These are phyloP conservation scores for Acridotheres tristis DNA, from an alignment of 2,797 vertebrate species.

Conservation along the genomic window DNA sequence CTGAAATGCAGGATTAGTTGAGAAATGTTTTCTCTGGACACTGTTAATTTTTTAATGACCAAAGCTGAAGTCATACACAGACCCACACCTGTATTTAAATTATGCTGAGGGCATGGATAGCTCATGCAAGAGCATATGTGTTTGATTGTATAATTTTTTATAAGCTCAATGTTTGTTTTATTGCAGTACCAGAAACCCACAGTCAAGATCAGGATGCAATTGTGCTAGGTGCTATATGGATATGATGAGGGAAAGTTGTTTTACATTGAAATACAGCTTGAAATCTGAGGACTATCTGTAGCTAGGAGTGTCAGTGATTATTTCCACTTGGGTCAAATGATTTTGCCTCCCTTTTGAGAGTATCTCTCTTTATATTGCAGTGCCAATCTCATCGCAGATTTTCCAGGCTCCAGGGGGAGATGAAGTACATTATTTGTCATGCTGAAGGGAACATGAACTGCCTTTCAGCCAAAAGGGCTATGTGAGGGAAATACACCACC, in stretches of 20 bases:
- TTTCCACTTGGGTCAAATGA: background rate
- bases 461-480: background rate
- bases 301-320: background rate
- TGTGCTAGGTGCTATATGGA: background rate
- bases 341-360: background rate
- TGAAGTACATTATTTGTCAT: background rate
- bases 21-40: background rate
- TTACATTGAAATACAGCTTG: background rate
- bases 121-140: background rate
- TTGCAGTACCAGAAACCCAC: background rate
- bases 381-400: constrained; percentile 22
- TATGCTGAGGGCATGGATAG: background rate
- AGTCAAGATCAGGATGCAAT: background rate
- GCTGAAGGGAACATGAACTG: background rate
- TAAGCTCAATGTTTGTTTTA: background rate
- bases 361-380: background rate
- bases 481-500: background rate
- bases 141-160: background rate
- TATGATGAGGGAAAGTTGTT: background rate
- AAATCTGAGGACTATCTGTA: background rate
- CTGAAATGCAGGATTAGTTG: background rate
- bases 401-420: background rate
- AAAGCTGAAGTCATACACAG: background rate
- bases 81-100: background rate
- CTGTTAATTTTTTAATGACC: background rate